These are phyloP conservation scores for Trachops cirrhosus DNA, from an alignment of 2,797 vertebrate species.

Conservation along the genomic window DNA sequence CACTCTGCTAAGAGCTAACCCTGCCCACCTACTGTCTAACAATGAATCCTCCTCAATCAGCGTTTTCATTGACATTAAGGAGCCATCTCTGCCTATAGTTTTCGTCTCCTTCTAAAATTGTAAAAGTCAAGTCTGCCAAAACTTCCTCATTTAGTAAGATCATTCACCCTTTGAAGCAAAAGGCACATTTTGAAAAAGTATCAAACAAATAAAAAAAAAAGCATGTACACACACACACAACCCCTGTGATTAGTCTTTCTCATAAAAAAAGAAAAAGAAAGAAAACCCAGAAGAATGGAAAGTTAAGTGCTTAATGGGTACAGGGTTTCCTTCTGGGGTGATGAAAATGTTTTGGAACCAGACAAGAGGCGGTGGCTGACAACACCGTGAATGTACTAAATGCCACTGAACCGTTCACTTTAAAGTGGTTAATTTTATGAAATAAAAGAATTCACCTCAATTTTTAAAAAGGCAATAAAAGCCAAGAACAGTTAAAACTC, in stretches of 20 bases:
- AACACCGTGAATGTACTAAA: not conserved
- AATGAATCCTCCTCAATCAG: not conserved
- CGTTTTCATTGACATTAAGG: not conserved
- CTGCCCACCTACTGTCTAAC: not conserved
- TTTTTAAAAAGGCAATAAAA: not conserved
- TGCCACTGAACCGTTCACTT: not conserved
- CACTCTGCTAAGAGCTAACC: not conserved
- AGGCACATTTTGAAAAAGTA: not conserved
- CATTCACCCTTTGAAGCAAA: conserved; percentile 9
- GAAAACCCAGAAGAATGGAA: not conserved
- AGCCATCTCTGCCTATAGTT: not conserved
- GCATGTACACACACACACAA: not conserved
- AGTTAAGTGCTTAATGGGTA: not conserved
- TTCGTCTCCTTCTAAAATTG: not conserved
- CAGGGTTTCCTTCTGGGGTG: not conserved
- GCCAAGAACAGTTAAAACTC: not conserved
- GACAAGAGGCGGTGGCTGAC: not conserved
- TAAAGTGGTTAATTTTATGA: not conserved
- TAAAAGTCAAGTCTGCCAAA: not conserved
- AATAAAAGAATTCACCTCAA: not conserved
- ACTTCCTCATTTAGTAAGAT: not conserved
- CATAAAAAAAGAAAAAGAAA: not conserved
- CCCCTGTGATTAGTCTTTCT: not conserved
- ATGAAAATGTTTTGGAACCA: not conserved
- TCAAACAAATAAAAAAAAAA: not conserved